These are phyloP conservation scores for Tetraneura akinire DNA, from an alignment of 1,140 invertebrate genomes.

Conservation along the genomic window DNA sequence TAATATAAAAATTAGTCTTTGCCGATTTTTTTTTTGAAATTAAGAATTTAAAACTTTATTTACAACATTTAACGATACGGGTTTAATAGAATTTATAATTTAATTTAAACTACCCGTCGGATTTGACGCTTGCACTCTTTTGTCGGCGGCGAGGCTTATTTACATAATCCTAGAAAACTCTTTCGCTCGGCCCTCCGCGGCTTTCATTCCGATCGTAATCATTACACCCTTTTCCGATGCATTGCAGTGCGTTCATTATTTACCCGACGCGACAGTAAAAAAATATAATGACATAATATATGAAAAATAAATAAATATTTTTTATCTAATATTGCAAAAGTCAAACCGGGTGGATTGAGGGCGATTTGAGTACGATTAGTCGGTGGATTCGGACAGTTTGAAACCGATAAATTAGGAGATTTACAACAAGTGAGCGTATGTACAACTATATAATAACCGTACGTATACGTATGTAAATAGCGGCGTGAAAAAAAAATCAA, in stretches of 20 bases:
- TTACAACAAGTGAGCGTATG: conserved; percentile 25
- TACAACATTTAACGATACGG: conserved; percentile 8
- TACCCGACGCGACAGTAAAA: background rate
- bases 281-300: no score
- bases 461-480: background rate
- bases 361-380: conserved; percentile 13
- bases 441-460: no score
- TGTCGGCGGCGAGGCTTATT: background rate
- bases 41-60: background rate
- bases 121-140: background rate
- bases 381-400: background rate
- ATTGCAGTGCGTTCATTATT: background rate
- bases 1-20: background rate
- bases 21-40: background rate
- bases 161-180: conserved; percentile 28
- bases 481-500: conserved; percentile 8
- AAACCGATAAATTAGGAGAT: conserved; percentile 45
- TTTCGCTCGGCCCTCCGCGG: background rate
- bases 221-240: conserved; percentile 13
- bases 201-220: background rate
- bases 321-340: background rate
- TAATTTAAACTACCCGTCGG: conserved; percentile 9
- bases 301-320: background rate
- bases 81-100: conserved; percentile 35
- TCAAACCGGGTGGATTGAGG: background rate